Evolutionary conservation across 1,140 invertebrate genomes (phyloP).

Genomic region (Acromyrmex charruanus): DNA sequence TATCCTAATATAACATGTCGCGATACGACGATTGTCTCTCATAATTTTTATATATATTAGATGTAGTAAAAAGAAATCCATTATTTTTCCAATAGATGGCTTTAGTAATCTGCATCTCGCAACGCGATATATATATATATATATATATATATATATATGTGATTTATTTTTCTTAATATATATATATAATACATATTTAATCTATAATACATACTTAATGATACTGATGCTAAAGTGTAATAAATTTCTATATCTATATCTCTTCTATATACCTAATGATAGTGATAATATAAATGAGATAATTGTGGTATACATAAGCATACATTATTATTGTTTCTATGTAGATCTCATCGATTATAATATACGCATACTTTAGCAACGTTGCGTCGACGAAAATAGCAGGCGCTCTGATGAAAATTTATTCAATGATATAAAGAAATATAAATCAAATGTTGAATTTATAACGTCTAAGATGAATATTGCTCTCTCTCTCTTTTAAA

Average conservation of each 20-base stretch:
- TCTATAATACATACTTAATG: background rate
- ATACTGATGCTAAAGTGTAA: no score
- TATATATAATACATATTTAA: no score
- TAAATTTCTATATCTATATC: no score
- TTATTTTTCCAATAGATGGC: no score
- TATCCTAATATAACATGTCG: background rate
- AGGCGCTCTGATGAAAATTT: background rate
- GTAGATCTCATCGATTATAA: background rate
- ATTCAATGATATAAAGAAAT: constrained; percentile 27
- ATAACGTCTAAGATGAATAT: constrained; percentile 35
- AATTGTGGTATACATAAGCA: background rate
- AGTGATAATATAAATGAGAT: background rate
- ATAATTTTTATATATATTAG: no score
- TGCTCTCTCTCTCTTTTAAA: background rate
- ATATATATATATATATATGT: no score
- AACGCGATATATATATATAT: no score
- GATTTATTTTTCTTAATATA: no score
- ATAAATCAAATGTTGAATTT: constrained; percentile 23
- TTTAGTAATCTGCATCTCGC: no score
- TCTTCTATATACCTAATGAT: background rate
- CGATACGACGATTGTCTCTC: background rate
- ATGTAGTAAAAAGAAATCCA: no score
- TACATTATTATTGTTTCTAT: background rate
- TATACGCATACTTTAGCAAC: background rate
- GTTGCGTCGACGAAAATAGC: constrained; percentile 17